Evolutionary conservation across 2,797 vertebrate genomes (phyloP), one percentile per base, ranked within the genome.

Genomic region (Bradypodion ventrale): DNA sequence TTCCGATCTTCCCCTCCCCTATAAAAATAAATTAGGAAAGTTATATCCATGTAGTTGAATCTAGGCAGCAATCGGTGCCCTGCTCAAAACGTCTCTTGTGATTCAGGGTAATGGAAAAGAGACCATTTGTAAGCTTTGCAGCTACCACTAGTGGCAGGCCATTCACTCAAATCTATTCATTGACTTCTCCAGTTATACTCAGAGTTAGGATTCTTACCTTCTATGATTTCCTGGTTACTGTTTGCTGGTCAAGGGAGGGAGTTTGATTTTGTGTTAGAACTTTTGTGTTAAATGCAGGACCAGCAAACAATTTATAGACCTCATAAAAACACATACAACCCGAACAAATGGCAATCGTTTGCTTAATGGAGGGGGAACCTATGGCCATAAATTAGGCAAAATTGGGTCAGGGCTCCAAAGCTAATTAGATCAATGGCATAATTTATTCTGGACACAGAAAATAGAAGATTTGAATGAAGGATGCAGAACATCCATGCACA

Each of bases 281-380:
- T 27, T 5, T 46, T 46, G 62, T 62, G 68, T 72, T 78, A 63
- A 78, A 49, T 23, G 52, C 42, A 63, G 27, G 29, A 35, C 6
- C 1, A 13, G 42, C 13, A 84, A 72, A 21, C 13, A 60, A 60
- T 72, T 72, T 78, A 37, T 52, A 72, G 66, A 49, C 10, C 23
- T 37, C 66, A 83, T 76, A 62, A 59, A 78, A 25, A 78, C 23
- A 12, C n/a, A 72, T 15, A 2, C n/a, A 60, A n/a, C 37, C 19
- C 63, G 32, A 42, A 76, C 65, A 76, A 78, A 78, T 29, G 59
- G 82, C 52, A 84, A 56, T 62, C 27, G 63, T 84, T 70, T 78
- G 75, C 75, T 78, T 72, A 78, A 78, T 60, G 52, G 40, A 62
- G 23, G 40, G 32, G 16, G 21, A 27, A 35, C 32, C n/a, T 21